These are phyloP conservation scores for Drosophila leontia DNA, from an alignment of 1,140 invertebrate genomes.

Conservation along the genomic window DNA sequence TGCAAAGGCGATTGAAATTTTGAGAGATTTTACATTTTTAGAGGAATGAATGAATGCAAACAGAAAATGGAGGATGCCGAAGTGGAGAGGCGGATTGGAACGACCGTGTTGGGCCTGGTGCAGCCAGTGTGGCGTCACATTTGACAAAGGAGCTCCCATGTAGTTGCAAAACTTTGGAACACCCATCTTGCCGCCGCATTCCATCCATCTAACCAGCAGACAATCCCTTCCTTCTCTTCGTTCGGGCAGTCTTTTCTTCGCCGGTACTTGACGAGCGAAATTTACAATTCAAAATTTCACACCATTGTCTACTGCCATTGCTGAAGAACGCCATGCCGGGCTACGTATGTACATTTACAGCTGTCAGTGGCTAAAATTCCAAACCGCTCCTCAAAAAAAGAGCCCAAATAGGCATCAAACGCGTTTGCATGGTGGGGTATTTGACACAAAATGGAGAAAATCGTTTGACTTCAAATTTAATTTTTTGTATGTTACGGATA, in stretches of 20 bases:
- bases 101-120: conserved; percentile 66
- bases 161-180: conserved; percentile 62
- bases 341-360: conserved; percentile 54
- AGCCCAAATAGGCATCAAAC: neutral
- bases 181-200: conserved; percentile 15
- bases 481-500: too few relatives aligned
- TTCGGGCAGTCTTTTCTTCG: conserved; percentile 31
- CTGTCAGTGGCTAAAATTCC: conserved; percentile 61
- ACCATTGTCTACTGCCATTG: conserved; percentile 57
- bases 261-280: conserved; percentile 50
- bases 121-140: conserved; percentile 42
- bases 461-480: neutral
- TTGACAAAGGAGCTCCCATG: conserved; percentile 38
- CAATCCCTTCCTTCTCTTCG: conserved; percentile 20
- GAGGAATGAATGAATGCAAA: conserved; percentile 54
- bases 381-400: conserved; percentile 16
- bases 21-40: conserved; percentile 69
- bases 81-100: neutral
- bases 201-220: conserved; percentile 10
- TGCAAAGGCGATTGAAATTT: conserved; percentile 52
- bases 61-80: conserved; percentile 12
- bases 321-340: conserved; percentile 3
- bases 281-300: conserved; percentile 76
- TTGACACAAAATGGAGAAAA: neutral
- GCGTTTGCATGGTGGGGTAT: neutral